Percentiles rank a stretch among this genome's conserved stretches.
These are phyloP conservation scores for Gila orcuttii DNA, from an alignment of 2,113 vertebrate genomes.

Conservation along the genomic window DNA sequence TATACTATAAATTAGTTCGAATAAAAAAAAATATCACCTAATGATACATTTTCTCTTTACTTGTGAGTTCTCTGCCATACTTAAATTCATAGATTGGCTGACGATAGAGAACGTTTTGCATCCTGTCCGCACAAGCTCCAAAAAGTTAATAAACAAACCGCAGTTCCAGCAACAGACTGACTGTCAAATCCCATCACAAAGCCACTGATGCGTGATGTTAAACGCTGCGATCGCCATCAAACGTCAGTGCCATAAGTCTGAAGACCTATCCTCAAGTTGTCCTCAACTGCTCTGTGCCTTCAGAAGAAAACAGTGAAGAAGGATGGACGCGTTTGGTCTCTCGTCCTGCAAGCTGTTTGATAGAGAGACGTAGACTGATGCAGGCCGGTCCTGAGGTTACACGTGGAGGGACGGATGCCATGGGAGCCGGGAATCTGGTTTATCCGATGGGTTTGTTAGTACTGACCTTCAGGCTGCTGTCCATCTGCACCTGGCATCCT, in stretches of 20 bases:
- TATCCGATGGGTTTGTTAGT: conserved; percentile 7
- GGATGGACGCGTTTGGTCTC: neutral
- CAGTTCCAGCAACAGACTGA: neutral
- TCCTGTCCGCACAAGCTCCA: neutral
- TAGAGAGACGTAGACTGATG: conserved; percentile 1
- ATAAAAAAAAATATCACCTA: neutral
- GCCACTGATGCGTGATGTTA: neutral
- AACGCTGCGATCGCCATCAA: neutral
- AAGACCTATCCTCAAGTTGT: conserved; percentile 2
- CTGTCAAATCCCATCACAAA: neutral
- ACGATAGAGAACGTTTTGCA: neutral
- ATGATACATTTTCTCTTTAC: neutral
- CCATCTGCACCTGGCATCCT: conserved; percentile 46
- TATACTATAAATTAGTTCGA: neutral
- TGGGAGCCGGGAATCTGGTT: conserved; percentile 27
- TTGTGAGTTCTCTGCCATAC: neutral
- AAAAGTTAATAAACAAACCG: conserved; percentile 24
- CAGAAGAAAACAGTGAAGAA: conserved; percentile 4
- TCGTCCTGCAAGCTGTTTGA: conserved; percentile 9
- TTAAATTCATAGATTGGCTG: neutral
- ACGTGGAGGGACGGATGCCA: neutral
- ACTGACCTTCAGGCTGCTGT: conserved; percentile 52
- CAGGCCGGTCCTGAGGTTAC: conserved; percentile 25
- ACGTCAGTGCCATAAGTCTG: neutral
- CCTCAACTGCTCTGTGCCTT: conserved; percentile 11